Evolutionary conservation across 2,888 invertebrate genomes (phyloP), one percentile per base, ranked within the genome.

Genomic region (Spilosoma lubricipeda): DNA sequence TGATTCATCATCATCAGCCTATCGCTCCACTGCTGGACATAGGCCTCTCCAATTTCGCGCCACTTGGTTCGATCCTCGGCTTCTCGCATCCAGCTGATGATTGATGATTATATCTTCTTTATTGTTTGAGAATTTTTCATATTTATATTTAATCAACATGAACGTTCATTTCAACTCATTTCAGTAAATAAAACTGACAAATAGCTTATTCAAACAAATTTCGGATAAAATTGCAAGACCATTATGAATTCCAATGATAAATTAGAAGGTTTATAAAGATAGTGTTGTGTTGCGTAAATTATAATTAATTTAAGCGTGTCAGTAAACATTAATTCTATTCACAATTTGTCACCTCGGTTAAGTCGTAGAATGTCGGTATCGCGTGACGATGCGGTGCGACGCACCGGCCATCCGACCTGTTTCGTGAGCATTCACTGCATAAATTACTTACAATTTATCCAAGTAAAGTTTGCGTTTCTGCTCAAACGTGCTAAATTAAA

Each of bases 241-340:
- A 39, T 77, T 77, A 71, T 66, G 42, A 77, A 81, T 76, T 78
- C 33, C 65, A 68, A 66, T 71, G 67, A 70, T 81, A 75, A 83
- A 75, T 80, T 77, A 78, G 79, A 71, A 67, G 68, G 72, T 80
- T 73, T 71, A 78, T 82, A 80, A 82, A 81, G 81, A 80, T 81
- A 82, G 84, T 85, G 75, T 73, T 84, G 80, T 86, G 87, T 86
- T 88, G 89, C 87, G 89, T 87, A 85, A 84, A 87, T 90, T 30
- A 63, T 7, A 30, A 90, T 89, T 91, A 90, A 92, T 91, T 89
- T 89, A 88, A 88, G 86, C 85, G 89, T 88, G 88, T 85, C 88
- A 87, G 90, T 91, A 88, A 91, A 92, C 93, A 93, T 93, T 93
- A 93, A 93, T 94, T 93, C 90, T 90, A 93, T 93, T 93, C 90